Conservation (phyloP, 2,797 vertebrate species). For the Acrossocheilus wenchowensis region DNA sequence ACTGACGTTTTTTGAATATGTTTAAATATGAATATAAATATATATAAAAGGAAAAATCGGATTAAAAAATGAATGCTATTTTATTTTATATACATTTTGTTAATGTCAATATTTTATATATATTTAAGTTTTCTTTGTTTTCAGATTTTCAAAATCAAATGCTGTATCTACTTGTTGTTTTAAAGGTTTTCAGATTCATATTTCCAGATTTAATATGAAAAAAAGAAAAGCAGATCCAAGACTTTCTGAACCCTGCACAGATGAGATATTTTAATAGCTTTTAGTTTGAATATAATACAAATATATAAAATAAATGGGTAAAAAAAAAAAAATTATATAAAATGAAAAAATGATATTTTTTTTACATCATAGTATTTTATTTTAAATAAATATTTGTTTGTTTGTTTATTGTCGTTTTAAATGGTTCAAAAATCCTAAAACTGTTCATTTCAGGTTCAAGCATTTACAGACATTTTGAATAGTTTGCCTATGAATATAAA, state of each 20-base stretch:
- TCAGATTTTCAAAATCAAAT: background rate
- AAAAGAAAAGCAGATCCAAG: background rate
- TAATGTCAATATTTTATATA: background rate
- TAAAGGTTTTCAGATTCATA: background rate
- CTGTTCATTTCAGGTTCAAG: background rate
- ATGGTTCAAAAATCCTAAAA: background rate
- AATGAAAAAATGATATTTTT: background rate
- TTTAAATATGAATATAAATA: background rate
- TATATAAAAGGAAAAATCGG: background rate
- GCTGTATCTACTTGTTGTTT: background rate
- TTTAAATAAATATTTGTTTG: background rate
- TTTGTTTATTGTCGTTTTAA: background rate
- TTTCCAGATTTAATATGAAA: background rate
- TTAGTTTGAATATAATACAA: background rate
- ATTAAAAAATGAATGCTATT: background rate
- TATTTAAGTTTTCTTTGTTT: background rate
- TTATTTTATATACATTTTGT: background rate
- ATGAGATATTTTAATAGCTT: background rate
- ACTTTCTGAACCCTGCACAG: background rate
- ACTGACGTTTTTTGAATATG: background rate
- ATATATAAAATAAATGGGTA: background rate
- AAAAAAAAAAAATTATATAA: too few relatives aligned
- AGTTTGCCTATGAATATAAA: background rate
- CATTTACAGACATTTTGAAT: background rate
- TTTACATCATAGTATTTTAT: background rate